A percentile compares a stretch with the other conserved stretches of the same genome.
Conservation (phyloP, 2,888 invertebrate genomes). For the Smittia aterrima region DNA sequence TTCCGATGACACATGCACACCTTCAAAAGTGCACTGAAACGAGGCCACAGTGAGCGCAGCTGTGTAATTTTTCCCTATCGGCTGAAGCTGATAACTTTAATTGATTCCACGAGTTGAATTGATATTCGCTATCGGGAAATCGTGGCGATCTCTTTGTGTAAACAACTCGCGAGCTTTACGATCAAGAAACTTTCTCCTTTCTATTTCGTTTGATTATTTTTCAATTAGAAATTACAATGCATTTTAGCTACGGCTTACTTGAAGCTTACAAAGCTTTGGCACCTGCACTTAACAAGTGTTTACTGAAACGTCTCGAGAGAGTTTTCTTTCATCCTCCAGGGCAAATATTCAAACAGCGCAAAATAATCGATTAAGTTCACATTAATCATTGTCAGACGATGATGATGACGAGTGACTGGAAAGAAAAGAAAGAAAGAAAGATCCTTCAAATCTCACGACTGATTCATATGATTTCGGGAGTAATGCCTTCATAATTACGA, state of each 20-base stretch:
- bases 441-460: not conserved
- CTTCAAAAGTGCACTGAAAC: not conserved
- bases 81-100: not conserved
- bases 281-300: not conserved
- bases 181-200: slow-evolving; percentile 38
- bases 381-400: slow-evolving; percentile 8
- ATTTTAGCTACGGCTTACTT: not conserved
- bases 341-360: too few species aligned
- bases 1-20: not conserved
- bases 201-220: slow-evolving; percentile 13
- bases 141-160: too few species aligned
- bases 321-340: too few species aligned
- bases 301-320: not conserved
- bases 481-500: slow-evolving; percentile 5
- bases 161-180: not conserved
- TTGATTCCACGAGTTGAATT: not conserved
- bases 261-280: slow-evolving; percentile 5
- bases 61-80: not conserved
- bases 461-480: not conserved
- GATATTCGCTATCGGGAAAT: not conserved
- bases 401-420: not conserved
- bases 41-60: not conserved
- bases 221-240: not conserved
- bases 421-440: not conserved
- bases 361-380: not conserved